Conservation (phyloP, 2,888 invertebrate species). For the Scrobipalpa costella region DNA sequence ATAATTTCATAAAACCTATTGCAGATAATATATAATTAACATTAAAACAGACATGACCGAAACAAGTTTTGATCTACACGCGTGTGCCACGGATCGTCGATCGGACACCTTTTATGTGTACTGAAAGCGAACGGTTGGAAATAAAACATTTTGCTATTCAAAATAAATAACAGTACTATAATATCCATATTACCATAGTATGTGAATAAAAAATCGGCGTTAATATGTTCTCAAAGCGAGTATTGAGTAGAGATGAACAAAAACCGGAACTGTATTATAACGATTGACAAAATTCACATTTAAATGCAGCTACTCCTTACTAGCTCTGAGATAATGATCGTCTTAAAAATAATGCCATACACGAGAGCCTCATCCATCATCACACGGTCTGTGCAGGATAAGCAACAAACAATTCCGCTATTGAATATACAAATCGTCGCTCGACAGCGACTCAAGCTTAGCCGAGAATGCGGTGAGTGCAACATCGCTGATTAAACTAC, state of each 20-base stretch:
- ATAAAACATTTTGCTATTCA: slow-evolving; percentile 58
- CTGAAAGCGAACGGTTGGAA: slow-evolving; percentile 54
- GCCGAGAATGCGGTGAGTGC: slow-evolving; percentile 9
- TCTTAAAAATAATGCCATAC: slow-evolving; percentile 50
- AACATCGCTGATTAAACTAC: slow-evolving; percentile 22
- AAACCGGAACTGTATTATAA: slow-evolving; percentile 15
- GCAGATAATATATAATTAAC: slow-evolving; percentile 57
- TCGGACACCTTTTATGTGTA: slow-evolving; percentile 45
- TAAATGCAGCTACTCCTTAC: slow-evolving; percentile 36
- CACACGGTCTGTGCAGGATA: slow-evolving; percentile 37
- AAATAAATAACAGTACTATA: slow-evolving; percentile 60
- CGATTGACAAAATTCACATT: slow-evolving; percentile 24
- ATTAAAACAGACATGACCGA: slow-evolving; percentile 53
- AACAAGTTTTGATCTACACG: slow-evolving; percentile 47
- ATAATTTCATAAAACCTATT: slow-evolving; percentile 58
- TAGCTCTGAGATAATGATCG: slow-evolving; percentile 48
- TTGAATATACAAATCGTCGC: slow-evolving; percentile 5
- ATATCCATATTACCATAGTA: slow-evolving; percentile 52
- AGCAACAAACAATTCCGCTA: slow-evolving; percentile 35
- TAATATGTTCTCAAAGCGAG: slow-evolving; percentile 27
- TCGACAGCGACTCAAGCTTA: slow-evolving; percentile 24
- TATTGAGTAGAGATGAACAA: slow-evolving; percentile 22
- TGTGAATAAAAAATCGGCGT: slow-evolving; percentile 47
- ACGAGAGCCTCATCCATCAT: slow-evolving; percentile 60
- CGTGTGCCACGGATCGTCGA: slow-evolving; percentile 43